Evolutionary conservation across 2,113 vertebrate species (phyloP), one percentile per base, ranked within the genome.

Genomic region (Sinocyclocheilus anshuiensis): DNA sequence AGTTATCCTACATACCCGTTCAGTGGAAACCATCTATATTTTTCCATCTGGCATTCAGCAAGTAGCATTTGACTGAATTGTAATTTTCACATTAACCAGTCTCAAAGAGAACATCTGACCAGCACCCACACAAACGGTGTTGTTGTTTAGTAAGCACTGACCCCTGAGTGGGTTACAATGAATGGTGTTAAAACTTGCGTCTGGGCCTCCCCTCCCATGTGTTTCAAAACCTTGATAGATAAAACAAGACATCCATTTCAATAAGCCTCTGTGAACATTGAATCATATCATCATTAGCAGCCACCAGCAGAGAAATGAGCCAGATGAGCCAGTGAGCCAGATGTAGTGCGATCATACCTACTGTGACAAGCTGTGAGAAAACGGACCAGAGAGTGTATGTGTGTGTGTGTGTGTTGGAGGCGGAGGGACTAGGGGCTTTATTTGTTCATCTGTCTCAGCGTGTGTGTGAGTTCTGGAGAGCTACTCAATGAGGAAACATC

Each of bases 391-490:
- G n/a, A 53, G 48, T 39, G 39, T 77, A 53, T 83, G 61, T 33
- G 29, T 33, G 29, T 33, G 29, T 6, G 45, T 50, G 50, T 78
- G 79, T 78, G 18, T 13, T 59, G 45, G 77, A 84, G 86, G 72
- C 78, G 65, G 83, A 83, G 81, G 63, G 61, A 50, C 55, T 33
- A 22, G 33, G 59, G 69, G 61, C 33, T 71, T 39, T 86, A 79
- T 85, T 85, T 90, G 84, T 84, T 86, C 84, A 84, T 84, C 50
- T 86, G 84, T 77, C 80, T 24, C 36, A 57, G 57, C 3, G 4
- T 74, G n/a, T 79, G 77, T 59, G 50, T 81, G 63, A 80, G 24
- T 71, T 80, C 63, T 87, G 18, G 55, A 77, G 33, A 77, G 13
- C 42, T 39, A 26, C 24, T 65, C 72, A 48, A 29, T 69, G 75